phyloP scores from a whole-genome alignment of 2,888 invertebrate genomes.

The Cybosia mesomella region DNA sequence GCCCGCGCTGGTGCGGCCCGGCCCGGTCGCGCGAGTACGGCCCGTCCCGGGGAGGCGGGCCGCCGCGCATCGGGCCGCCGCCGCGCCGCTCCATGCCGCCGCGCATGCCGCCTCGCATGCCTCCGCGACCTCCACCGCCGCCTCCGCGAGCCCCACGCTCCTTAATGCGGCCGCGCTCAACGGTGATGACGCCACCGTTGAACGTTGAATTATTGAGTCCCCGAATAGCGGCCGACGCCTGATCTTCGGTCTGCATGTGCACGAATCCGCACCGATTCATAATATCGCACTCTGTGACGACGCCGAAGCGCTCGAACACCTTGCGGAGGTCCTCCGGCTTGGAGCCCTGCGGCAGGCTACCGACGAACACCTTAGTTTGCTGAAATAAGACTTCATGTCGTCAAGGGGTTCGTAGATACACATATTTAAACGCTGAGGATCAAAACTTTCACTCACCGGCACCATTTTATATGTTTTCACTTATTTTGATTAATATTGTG shows the following conservation, averaged over 20 bases:
- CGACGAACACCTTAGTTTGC: conserved; percentile 97
- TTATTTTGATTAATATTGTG: conserved; percentile 32
- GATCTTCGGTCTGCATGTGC: conserved; percentile 94
- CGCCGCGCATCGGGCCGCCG: conserved; percentile 65
- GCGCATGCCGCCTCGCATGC: conserved; percentile 80
- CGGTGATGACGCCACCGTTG: conserved; percentile 94
- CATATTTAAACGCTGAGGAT: background rate
- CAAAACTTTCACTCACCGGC: conserved; percentile 72
- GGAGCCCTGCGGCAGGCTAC: conserved; percentile 95
- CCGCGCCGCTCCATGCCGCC: conserved; percentile 72
- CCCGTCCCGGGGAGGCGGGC: conserved; percentile 69
- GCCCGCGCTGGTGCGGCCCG: conserved; percentile 68
- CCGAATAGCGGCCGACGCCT: conserved; percentile 93
- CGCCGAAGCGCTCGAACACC: conserved; percentile 94
- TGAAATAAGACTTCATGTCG: conserved; percentile 66
- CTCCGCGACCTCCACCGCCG: conserved; percentile 75
- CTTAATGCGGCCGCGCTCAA: conserved; percentile 93
- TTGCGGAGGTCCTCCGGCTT: conserved; percentile 93
- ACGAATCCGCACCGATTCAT: conserved; percentile 98
- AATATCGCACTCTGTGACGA: conserved; percentile 97
- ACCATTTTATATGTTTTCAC: conserved; percentile 66
- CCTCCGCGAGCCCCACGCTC: conserved; percentile 88
- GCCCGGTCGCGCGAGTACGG: conserved; percentile 71
- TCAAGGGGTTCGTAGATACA: conserved; percentile 13
- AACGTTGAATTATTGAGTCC: conserved; percentile 93